Percentiles rank a stretch among this genome's conserved stretches.
Conservation (phyloP, 2,797 vertebrate species). For the Mycteria americana region DNA sequence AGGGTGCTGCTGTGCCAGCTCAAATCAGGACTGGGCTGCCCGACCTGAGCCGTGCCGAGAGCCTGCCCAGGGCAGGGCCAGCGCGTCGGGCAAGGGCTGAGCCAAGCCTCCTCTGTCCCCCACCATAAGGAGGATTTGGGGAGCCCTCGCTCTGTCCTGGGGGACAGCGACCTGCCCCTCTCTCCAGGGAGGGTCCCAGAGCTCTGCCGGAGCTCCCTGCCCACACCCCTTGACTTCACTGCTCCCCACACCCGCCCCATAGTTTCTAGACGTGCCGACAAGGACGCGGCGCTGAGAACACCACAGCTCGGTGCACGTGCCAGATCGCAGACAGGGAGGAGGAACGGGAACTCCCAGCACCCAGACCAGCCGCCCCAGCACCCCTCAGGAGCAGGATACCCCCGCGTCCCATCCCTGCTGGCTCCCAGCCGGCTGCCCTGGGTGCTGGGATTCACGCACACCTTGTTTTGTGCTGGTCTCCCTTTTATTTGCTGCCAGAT, state of each 20-base stretch:
- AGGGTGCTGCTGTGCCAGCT: neutral
- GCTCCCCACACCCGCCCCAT: neutral
- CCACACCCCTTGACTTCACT: neutral
- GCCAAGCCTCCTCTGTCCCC: neutral
- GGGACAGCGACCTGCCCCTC: neutral
- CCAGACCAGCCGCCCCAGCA: neutral
- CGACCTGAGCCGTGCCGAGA: neutral
- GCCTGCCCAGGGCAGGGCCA: neutral
- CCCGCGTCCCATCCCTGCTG: fast-evolving
- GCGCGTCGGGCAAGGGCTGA: fast-evolving
- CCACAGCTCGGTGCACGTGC: neutral
- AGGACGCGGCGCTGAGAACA: neutral
- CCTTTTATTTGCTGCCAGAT: neutral
- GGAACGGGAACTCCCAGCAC: neutral
- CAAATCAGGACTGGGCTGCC: neutral
- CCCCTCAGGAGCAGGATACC: neutral
- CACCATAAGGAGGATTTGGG: fast-evolving
- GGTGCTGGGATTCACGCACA: neutral
- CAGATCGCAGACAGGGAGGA: neutral
- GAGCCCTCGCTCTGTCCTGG: neutral
- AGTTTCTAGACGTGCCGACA: neutral
- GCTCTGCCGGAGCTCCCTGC: neutral
- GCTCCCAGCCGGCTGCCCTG: neutral
- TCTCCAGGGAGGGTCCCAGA: neutral
- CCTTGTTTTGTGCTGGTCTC: neutral